Base-by-base conservation (phyloP, 2,888 invertebrate genomes). In the Hyposoter dolosus region DNA sequence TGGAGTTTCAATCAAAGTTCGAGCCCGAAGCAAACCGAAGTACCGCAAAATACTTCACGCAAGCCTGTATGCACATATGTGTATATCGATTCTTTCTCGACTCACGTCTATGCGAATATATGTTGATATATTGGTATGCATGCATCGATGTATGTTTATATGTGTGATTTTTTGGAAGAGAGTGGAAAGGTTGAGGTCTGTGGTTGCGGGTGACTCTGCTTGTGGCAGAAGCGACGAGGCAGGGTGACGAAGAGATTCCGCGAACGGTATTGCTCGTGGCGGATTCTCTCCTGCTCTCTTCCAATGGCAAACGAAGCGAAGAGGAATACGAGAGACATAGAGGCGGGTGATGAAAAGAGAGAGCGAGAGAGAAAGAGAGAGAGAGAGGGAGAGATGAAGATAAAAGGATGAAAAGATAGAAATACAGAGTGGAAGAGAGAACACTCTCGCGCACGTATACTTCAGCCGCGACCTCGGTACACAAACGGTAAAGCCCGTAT, bases 221-320 rank as follows among this genome's bases (percentile, higher is more conserved):
- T 75, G 60, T 69, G 69, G 69, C 69, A 69, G 47, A 69, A 69
- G 69, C 69, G 69, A 69, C 45, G 69, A 69, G 63, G n/a, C 76
- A 65, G 45, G 47, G 56, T 65, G 65, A 69, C 63, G 47, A 65
- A 47, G 76, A 65, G 35, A 47, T 35, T 40, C 47, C 12, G 12
- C 63, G 32, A 63, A 65, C 65, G 47, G 63, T 76, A 76, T 76
- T 76, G 65, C 47, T 23, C 32, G 60, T 60, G n/a, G 76, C 47
- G 65, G 28, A 65, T 76, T 76, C 35, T 69, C 47, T 47, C 23
- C 47, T n/a, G n/a, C n/a, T 69, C 69, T 45, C 47, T 69, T 43
- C 68, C 43, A 43, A 43, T 68, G 43, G 23, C 50, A 56, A 56
- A 23, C 56, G 23, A 3, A 56, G 56, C 56, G 56, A 56, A n/a